phyloP scores from a whole-genome alignment of 2,888 invertebrate species.

The Philereme vetulata region DNA sequence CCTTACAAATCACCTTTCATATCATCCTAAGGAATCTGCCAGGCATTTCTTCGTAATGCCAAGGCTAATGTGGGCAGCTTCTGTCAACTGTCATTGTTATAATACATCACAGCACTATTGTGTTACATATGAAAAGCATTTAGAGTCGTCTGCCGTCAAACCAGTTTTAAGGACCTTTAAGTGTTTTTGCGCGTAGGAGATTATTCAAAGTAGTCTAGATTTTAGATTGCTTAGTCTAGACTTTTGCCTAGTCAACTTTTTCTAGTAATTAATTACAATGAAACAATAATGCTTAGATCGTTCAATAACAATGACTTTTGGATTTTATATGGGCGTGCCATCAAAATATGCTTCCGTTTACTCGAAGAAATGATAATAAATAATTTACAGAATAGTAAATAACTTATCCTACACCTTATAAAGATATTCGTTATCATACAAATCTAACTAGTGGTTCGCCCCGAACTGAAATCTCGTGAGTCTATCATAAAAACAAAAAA shows the following conservation, averaged over 20 bases:
- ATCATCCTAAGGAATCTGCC: conserved; percentile 74
- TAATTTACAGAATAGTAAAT: no score
- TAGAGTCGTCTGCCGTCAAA: conserved; percentile 26
- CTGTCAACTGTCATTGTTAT: conserved; percentile 71
- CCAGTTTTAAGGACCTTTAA: conserved; percentile 31
- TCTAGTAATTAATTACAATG: conserved; percentile 16
- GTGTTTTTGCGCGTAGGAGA: conserved; percentile 32
- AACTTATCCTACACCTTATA: no score
- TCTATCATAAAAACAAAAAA: no score
- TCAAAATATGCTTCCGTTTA: no score
- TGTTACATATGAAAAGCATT: conserved; percentile 43
- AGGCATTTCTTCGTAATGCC: conserved; percentile 74
- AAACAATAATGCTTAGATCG: conserved; percentile 13
- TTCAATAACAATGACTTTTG: background rate
- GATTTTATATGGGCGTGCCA: background rate
- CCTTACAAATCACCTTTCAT: conserved; percentile 43
- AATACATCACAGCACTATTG: conserved; percentile 54
- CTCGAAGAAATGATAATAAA: no score
- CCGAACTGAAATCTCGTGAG: no score
- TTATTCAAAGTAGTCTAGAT: conserved; percentile 30
- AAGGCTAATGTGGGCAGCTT: conserved; percentile 76
- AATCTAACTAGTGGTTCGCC: no score
- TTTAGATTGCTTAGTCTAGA: conserved; percentile 15
- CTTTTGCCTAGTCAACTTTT: conserved; percentile 23
- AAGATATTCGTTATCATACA: no score